Percentiles rank a stretch among this genome's conserved stretches.
Evolutionary conservation across 92 coral and sea anemone species (phyloP).

Genomic region (Parazoanthus swiftii): DNA sequence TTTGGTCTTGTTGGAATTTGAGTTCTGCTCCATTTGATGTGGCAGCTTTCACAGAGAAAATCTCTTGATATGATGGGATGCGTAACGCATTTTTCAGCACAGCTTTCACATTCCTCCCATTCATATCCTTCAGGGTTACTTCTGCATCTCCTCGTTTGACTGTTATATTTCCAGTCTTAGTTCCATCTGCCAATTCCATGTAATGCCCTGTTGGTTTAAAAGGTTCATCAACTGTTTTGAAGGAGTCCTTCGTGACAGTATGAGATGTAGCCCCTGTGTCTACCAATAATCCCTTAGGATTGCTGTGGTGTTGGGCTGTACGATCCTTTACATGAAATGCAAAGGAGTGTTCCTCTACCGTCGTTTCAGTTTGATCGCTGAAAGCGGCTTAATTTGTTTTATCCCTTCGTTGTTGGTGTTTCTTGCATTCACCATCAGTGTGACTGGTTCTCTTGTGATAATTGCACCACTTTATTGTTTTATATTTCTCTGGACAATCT

Average conservation of each 20-base stretch:
- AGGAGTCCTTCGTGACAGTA: too few species aligned
- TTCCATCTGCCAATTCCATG: constrained; percentile 47
- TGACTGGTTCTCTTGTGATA: constrained; percentile 38
- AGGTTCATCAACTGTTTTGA: constrained; percentile 1
- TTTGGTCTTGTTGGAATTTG: constrained; percentile 38
- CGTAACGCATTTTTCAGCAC: constrained; percentile 38
- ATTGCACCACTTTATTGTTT: constrained; percentile 35
- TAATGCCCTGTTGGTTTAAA: constrained; percentile 41
- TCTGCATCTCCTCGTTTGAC: too few species aligned
- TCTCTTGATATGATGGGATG: constrained; percentile 45
- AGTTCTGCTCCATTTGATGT: constrained; percentile 15
- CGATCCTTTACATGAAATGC: constrained; percentile 35
- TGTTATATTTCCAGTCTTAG: constrained; percentile 33
- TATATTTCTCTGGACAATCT: constrained; percentile 24
- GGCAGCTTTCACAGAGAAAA: constrained; percentile 11
- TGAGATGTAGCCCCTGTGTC: too few species aligned
- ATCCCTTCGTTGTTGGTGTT: not conserved
- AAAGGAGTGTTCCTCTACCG: constrained; percentile 42
- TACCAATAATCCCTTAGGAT: too few species aligned
- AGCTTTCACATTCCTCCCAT: constrained; percentile 35
- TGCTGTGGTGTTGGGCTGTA: too few species aligned
- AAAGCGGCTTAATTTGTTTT: constrained; percentile 38
- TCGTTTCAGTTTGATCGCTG: not conserved
- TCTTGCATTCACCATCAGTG: constrained; percentile 21
- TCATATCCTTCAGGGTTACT: too few species aligned